A percentile compares a stretch with the other conserved stretches of the same genome.
Evolutionary conservation across 2,888 invertebrate genomes (phyloP).

Genomic region (Plebejus melissa): DNA sequence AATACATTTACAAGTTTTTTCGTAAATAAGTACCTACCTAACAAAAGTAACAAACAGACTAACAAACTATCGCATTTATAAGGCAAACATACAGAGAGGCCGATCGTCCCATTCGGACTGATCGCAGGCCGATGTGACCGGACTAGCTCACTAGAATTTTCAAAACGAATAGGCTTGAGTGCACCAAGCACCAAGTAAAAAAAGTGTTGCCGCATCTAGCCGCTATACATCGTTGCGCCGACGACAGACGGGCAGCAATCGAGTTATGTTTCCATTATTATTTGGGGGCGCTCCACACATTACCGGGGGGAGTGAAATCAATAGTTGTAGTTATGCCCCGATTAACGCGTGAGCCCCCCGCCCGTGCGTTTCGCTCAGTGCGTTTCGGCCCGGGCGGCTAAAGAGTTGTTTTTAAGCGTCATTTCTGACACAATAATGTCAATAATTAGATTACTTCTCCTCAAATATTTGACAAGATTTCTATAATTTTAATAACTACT

Average conservation of each 20-base stretch:
- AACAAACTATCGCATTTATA: too few species aligned
- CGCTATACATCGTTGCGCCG: constrained; percentile 42
- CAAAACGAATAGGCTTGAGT: too few species aligned
- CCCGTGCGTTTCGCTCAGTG: not conserved
- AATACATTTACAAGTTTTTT: too few species aligned
- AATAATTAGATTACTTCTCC: not conserved
- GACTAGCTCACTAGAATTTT: too few species aligned
- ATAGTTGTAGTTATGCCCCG: constrained; percentile 41
- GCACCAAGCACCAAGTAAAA: too few species aligned
- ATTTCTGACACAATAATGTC: not conserved
- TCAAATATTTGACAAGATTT: too few species aligned
- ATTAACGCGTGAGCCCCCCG: constrained; percentile 1
- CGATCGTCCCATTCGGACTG: too few species aligned
- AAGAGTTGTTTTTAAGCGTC: not conserved
- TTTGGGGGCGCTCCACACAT: constrained; percentile 64
- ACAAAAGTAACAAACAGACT: too few species aligned
- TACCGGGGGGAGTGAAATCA: constrained; percentile 51
- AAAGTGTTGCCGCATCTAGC: constrained; percentile 34
- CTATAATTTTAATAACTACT: too few species aligned
- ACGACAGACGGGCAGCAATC: constrained; percentile 68
- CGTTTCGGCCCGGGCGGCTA: not conserved
- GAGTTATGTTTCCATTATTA: constrained; percentile 73
- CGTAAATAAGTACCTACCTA: too few species aligned
- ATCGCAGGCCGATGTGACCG: too few species aligned
- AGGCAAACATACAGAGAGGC: too few species aligned